phyloP scores from a whole-genome alignment of 2,797 vertebrate species.

The Anguilla megastoma region DNA sequence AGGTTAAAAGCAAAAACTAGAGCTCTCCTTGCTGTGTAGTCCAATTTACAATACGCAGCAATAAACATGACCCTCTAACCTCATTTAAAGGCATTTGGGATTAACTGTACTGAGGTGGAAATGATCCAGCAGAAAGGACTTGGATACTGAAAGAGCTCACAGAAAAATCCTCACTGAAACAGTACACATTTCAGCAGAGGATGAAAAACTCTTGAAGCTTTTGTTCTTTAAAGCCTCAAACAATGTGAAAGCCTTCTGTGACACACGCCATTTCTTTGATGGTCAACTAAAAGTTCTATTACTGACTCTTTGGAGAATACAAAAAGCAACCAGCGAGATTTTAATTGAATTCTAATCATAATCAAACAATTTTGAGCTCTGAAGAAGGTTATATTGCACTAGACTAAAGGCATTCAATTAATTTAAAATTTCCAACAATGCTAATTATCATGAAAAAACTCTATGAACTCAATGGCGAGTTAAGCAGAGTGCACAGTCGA shows the following conservation, averaged over 20 bases:
- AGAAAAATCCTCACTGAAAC: background rate
- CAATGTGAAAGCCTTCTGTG: background rate
- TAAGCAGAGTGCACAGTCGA: background rate
- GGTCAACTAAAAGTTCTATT: background rate
- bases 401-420: background rate
- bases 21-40: background rate
- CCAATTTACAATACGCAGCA: constrained; percentile 2
- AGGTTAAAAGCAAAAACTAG: background rate
- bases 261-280: background rate
- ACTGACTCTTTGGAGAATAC: background rate
- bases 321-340: background rate
- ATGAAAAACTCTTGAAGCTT: background rate
- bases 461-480: background rate
- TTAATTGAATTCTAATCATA: background rate
- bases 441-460: too few relatives aligned
- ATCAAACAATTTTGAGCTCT: background rate
- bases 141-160: background rate
- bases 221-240: background rate
- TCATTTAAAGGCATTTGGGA: background rate
- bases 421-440: too few relatives aligned
- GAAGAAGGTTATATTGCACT: background rate
- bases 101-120: constrained; percentile 7
- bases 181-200: background rate
- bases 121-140: background rate
- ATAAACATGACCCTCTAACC: background rate